A percentile compares a stretch with the other conserved stretches of the same genome.
Evolutionary conservation across 2,113 vertebrate species (phyloP).

Genomic region (Carassius carassius): DNA sequence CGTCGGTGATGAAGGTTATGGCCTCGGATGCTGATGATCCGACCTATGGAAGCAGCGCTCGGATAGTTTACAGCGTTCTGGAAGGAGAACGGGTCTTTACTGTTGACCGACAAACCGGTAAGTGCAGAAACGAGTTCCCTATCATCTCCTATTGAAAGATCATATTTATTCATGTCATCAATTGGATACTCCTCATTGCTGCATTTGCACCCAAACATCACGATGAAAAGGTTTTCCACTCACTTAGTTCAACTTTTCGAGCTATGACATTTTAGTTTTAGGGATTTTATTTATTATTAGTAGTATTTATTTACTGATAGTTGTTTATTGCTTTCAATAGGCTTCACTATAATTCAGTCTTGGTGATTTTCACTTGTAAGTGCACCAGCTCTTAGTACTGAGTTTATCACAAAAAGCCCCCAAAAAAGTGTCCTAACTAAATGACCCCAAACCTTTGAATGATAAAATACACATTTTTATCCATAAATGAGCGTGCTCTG

Average conservation of each 20-base stretch:
- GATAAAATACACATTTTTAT: not conserved
- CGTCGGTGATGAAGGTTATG: slow-evolving; percentile 96
- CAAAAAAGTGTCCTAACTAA: not conserved
- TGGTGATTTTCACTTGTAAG: not conserved
- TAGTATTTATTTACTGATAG: not conserved
- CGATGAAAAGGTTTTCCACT: not conserved
- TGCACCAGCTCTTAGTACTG: not conserved
- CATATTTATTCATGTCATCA: not conserved
- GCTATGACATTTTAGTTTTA: not conserved
- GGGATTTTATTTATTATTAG: too few species aligned
- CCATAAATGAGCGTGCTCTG: not conserved
- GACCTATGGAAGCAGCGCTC: slow-evolving; percentile 91
- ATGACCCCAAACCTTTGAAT: not conserved
- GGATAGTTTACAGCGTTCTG: slow-evolving; percentile 93
- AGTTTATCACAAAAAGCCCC: not conserved
- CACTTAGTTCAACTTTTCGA: not conserved
- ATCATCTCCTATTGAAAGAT: not conserved
- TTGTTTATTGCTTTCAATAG: not conserved
- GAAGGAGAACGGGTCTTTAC: slow-evolving; percentile 92
- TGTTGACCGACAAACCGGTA: slow-evolving; percentile 93
- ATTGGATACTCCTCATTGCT: not conserved
- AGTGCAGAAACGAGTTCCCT: slow-evolving; percentile 48
- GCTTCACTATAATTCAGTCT: not conserved
- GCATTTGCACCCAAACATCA: not conserved
- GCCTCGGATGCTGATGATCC: slow-evolving; percentile 96